A percentile compares a stretch with the other conserved stretches of the same genome.
phyloP scores from a whole-genome alignment of 2,113 vertebrate genomes.

The Zosterops hypoxanthus region DNA sequence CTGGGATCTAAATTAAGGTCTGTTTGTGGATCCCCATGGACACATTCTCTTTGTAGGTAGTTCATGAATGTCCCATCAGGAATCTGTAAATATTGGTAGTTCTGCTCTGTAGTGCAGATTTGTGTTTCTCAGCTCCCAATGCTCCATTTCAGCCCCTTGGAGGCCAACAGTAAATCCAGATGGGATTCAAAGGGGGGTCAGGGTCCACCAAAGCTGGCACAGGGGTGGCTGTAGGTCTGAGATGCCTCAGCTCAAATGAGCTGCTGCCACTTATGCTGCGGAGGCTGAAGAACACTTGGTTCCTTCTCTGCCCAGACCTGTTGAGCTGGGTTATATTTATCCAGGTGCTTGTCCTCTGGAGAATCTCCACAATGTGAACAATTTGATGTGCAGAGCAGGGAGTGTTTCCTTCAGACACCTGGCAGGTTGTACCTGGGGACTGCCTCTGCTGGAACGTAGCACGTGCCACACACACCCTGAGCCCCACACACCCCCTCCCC shows the following conservation, averaged over 20 bases:
- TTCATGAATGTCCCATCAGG: neutral
- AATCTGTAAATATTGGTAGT: neutral
- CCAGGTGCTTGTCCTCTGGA: conserved; percentile 5
- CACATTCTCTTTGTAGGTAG: neutral
- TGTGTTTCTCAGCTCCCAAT: neutral
- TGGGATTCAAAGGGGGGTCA: too few species aligned
- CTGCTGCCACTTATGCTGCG: neutral
- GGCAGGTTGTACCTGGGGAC: neutral
- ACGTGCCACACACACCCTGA: neutral
- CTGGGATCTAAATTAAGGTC: neutral
- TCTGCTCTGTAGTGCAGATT: neutral
- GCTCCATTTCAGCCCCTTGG: neutral
- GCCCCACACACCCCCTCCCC: rapidly evolving
- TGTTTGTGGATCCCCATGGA: rapidly evolving
- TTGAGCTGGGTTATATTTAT: conserved; percentile 24
- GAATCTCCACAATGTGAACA: conserved; percentile 36
- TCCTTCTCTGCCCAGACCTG: neutral
- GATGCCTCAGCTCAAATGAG: neutral
- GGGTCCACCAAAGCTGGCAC: neutral
- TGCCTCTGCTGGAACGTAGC: neutral
- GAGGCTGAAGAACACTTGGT: neutral
- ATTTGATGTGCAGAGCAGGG: neutral
- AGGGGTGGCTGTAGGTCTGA: neutral
- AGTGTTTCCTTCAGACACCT: neutral
- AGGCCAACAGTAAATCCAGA: neutral